A percentile compares a stretch with the other conserved stretches of the same genome.
Conservation (phyloP, 1,140 invertebrate genomes). For the Lordiphosa stackelbergi region DNA sequence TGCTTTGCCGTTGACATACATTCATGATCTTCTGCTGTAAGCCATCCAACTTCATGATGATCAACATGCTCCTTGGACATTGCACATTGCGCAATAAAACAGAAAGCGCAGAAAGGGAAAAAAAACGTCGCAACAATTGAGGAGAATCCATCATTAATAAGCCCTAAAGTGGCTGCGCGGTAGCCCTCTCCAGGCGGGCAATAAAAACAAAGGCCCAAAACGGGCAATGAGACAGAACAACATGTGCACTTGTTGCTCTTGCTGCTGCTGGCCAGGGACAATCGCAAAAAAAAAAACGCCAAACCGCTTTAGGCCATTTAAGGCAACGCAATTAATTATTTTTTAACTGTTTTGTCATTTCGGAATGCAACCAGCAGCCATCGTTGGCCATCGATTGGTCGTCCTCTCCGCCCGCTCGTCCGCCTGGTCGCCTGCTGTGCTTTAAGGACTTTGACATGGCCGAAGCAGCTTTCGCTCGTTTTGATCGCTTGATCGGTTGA, state of each 20-base stretch:
- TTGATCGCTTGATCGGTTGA: slow-evolving; percentile 73
- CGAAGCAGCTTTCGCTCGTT: slow-evolving; percentile 70
- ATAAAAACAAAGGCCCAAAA: slow-evolving; percentile 71
- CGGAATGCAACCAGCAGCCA: slow-evolving; percentile 67
- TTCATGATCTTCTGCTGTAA: slow-evolving; percentile 48
- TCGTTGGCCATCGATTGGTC: slow-evolving; percentile 66
- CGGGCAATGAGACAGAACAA: slow-evolving; percentile 55
- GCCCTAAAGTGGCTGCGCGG: slow-evolving; percentile 66
- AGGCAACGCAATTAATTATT: slow-evolving; percentile 77
- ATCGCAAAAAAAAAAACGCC: slow-evolving; percentile 50
- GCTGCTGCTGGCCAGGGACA: slow-evolving; percentile 28
- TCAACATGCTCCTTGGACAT: slow-evolving; percentile 13
- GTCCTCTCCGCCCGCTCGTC: slow-evolving; percentile 9
- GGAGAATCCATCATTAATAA: slow-evolving; percentile 76
- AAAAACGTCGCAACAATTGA: slow-evolving; percentile 50
- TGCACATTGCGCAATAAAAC: slow-evolving; percentile 69
- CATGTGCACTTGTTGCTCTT: slow-evolving; percentile 52
- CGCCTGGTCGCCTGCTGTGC: slow-evolving; percentile 35
- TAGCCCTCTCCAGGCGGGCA: slow-evolving; percentile 59
- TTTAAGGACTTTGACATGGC: slow-evolving; percentile 69
- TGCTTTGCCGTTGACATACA: slow-evolving; percentile 65
- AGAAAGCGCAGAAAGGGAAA: slow-evolving; percentile 22
- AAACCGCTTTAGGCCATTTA: slow-evolving; percentile 75
- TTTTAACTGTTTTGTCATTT: slow-evolving; percentile 77
- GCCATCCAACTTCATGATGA: slow-evolving; percentile 12